phyloP scores from a whole-genome alignment of 2,888 invertebrate species.

The Hanleya hanleyi region DNA sequence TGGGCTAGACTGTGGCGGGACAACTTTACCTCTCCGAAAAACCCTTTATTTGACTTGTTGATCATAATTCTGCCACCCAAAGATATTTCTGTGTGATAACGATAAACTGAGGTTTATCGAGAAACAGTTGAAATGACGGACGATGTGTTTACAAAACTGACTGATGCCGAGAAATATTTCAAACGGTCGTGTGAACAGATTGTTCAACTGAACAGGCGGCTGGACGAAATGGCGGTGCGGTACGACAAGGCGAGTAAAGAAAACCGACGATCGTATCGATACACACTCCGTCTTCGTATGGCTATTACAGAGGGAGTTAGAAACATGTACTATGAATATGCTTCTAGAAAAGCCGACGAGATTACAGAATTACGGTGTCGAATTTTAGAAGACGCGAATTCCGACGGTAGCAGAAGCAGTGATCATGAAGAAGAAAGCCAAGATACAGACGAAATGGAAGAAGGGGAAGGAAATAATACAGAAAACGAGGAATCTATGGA shows the following conservation, averaged over 20 bases:
- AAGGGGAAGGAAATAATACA: slow-evolving; percentile 23
- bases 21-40: neutral
- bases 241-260: slow-evolving; percentile 51
- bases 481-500: slow-evolving; percentile 7
- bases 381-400: slow-evolving; percentile 26
- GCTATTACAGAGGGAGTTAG: slow-evolving; percentile 54
- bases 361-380: slow-evolving; percentile 41
- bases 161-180: slow-evolving; percentile 44
- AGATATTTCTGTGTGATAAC: too few species aligned
- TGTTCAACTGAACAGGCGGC: slow-evolving; percentile 44
- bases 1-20: neutral
- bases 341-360: slow-evolving; percentile 48
- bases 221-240: slow-evolving; percentile 46
- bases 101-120: too few species aligned
- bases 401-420: neutral
- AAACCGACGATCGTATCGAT: slow-evolving; percentile 51
- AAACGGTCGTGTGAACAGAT: slow-evolving; percentile 50
- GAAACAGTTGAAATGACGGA: neutral
- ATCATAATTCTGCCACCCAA: too few species aligned
- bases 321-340: slow-evolving; percentile 58
- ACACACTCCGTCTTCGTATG: slow-evolving; percentile 50
- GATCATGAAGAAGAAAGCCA: slow-evolving; percentile 5
- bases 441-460: slow-evolving; percentile 17
- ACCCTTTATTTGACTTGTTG: too few species aligned
- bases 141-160: slow-evolving; percentile 24